Evolutionary conservation across 2,888 invertebrate genomes (phyloP).

Genomic region (Luperina testacea): DNA sequence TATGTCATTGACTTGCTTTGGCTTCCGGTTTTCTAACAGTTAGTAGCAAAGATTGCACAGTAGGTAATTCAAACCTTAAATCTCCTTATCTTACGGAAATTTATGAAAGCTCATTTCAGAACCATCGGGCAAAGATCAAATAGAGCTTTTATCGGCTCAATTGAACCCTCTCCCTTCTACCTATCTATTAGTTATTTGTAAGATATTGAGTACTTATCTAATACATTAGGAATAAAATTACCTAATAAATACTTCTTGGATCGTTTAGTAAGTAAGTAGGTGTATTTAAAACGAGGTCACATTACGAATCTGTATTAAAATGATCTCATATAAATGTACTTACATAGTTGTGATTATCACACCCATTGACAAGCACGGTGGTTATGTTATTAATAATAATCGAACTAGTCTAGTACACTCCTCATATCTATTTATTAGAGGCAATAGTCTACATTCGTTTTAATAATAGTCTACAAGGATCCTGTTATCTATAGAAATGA

Average conservation of each 20-base stretch:
- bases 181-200: not conserved
- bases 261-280: not conserved
- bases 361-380: conserved; percentile 21
- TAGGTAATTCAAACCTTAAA: not conserved
- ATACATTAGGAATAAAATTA: too few relatives aligned
- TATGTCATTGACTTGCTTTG: not conserved
- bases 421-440: not conserved
- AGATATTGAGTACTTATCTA: too few relatives aligned
- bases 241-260: too few relatives aligned
- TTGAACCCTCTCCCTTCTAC: too few relatives aligned
- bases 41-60: not conserved
- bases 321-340: not conserved
- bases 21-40: not conserved
- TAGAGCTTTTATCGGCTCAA: not conserved
- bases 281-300: not conserved
- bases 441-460: not conserved
- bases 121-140: not conserved
- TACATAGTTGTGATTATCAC: conserved; percentile 15
- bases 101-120: not conserved
- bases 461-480: not conserved
- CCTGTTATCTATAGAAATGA: too few relatives aligned
- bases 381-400: conserved; percentile 15
- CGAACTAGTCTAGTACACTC: not conserved
- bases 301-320: not conserved
- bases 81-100: not conserved